These are phyloP conservation scores for Epirrhoe tristata DNA, from an alignment of 2,888 invertebrate genomes.

Conservation along the genomic window DNA sequence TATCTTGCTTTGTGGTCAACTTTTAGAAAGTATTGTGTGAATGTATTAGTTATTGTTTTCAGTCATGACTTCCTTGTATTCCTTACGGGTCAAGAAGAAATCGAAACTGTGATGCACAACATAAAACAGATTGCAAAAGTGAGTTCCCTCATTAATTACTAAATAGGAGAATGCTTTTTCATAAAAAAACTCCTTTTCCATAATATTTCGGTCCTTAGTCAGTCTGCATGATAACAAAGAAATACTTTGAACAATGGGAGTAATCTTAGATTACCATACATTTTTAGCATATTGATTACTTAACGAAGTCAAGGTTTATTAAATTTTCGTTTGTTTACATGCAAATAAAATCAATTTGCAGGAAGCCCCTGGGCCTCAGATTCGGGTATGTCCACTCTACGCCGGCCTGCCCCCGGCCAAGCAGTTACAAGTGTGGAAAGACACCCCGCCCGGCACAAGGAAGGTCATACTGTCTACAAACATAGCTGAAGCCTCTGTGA, in stretches of 20 bases:
- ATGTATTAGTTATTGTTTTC: constrained; percentile 58
- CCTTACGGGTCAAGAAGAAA: constrained; percentile 98
- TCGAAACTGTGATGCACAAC: constrained; percentile 92
- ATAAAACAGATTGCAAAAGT: constrained; percentile 90
- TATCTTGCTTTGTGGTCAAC: too few species aligned
- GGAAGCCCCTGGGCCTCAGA: constrained; percentile 87
- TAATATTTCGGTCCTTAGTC: too few species aligned
- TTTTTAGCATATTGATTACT: too few species aligned
- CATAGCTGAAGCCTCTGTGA: constrained; percentile 98
- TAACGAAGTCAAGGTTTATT: too few species aligned
- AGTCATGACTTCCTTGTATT: constrained; percentile 97
- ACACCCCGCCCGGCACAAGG: constrained; percentile 89
- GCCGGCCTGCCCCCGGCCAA: constrained; percentile 94
- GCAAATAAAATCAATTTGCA: constrained; percentile 48
- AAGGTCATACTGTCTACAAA: constrained; percentile 98
- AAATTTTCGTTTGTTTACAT: background rate
- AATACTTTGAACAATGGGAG: background rate
- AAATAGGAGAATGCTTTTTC: background rate
- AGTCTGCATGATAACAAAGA: background rate
- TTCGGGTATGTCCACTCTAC: constrained; percentile 95
- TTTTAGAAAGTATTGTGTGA: background rate
- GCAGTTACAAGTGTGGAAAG: constrained; percentile 94
- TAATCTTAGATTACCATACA: too few species aligned
- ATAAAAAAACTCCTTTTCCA: too few species aligned
- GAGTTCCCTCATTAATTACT: constrained; percentile 41